Evolutionary conservation across 2,113 vertebrate species (phyloP).

Genomic region (Xiphophorus hellerii): DNA sequence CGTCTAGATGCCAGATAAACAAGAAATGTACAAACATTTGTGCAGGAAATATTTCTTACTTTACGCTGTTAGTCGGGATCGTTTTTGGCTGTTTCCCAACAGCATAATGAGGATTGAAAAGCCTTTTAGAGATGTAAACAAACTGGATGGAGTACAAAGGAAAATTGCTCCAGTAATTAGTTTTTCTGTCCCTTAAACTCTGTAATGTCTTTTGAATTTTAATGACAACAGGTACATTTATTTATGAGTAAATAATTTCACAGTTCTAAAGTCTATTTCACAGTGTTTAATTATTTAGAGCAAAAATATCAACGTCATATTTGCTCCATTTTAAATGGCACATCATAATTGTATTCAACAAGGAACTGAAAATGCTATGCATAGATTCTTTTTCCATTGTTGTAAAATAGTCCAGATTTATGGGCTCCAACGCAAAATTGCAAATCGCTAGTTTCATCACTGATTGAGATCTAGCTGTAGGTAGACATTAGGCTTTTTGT

Average conservation of each 20-base stretch:
- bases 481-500: neutral
- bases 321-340: neutral
- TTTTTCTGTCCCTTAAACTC: conserved; percentile 4
- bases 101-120: conserved; percentile 20
- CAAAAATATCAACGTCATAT: neutral
- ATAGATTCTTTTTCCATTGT: neutral
- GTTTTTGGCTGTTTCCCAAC: conserved; percentile 9
- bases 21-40: neutral
- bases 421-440: neutral
- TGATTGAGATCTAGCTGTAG: neutral
- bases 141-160: neutral
- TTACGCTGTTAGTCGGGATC: conserved; percentile 14
- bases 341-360: neutral
- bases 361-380: neutral
- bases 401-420: neutral
- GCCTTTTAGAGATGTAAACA: neutral
- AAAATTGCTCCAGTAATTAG: conserved; percentile 12
- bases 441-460: neutral
- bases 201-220: neutral
- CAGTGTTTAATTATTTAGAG: neutral
- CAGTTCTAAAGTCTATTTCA: neutral
- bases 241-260: neutral
- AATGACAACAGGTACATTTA: neutral
- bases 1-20: conserved; percentile 13
- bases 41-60: conserved; percentile 18